Base-by-base conservation (phyloP, 2,797 vertebrate genomes). In the Prunella strophiata region DNA sequence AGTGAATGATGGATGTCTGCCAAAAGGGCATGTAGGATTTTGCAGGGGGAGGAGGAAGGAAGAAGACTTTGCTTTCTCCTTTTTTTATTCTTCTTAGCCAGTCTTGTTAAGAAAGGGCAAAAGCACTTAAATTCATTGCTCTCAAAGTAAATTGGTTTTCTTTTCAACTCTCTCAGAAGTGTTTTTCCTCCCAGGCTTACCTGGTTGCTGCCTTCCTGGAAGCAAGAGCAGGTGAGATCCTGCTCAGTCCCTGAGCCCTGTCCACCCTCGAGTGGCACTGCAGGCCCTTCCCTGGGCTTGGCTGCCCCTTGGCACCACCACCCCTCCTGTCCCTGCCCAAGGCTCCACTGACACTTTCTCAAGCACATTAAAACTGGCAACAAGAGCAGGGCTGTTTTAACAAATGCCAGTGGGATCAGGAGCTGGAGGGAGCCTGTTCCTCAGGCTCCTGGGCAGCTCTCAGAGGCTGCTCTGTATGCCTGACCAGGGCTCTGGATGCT, bases 1-100 rank as follows among this genome's bases (percentile, higher is more conserved):
- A 96, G 93, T 89, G 82, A 95, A 43, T 92, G 85, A 96, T 96
- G 96, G 94, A 96, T 91, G 89, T 84, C 82, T 94, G 96, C 96
- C 96, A 95, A 94, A 85, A 94, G 85, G 85, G 73, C 93, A 95
- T 86, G 93, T 81, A 95, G 85, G 76, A 96, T 96, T 96, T 90
- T 75, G 76, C 70, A 66, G 77, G 70, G 81, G 82, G 89, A 88
- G 88, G 85, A 81, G 66, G 81, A 57, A 67, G 59, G 87, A 85
- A 43, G 89, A 83, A 94, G 93, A 63, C 67, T 84, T 94, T 79
- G 70, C 87, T 77, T 95, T 94, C 94, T 92, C 66, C 62, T 57
- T 92, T 92, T 94, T 90, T 85, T 54, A 34, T 92, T 63, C 87
- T 88, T 61, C 85, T 93, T 85, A 92, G 67, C 29, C 18, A 5